Evolutionary conservation across 2,797 vertebrate species (phyloP).

Genomic region (Silurus lanzhouensis): DNA sequence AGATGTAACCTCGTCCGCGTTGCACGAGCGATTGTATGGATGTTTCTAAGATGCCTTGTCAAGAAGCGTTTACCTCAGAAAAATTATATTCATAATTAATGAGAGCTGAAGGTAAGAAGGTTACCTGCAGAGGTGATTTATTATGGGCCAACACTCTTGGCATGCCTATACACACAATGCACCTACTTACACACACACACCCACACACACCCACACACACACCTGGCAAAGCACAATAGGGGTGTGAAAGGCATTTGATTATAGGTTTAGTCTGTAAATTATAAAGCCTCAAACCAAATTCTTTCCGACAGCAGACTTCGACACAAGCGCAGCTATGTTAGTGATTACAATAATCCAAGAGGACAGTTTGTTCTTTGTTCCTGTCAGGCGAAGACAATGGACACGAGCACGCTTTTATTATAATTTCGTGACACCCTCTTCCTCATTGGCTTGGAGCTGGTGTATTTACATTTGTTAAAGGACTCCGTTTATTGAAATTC

Average conservation of each 20-base stretch:
- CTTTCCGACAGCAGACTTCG: constrained; percentile 27
- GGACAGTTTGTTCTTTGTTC: constrained; percentile 3
- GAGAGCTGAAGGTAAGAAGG: constrained; percentile 34
- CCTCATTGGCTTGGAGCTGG: background rate
- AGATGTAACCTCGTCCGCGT: constrained; percentile 9
- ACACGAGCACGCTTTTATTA: background rate
- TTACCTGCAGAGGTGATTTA: constrained; percentile 39
- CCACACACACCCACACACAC: constrained; percentile 18
- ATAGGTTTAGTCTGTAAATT: constrained; percentile 39
- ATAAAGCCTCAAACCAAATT: constrained; percentile 25
- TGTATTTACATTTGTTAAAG: background rate
- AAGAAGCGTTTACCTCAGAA: constrained; percentile 37
- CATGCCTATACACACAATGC: constrained; percentile 7
- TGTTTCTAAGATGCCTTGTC: constrained; percentile 25
- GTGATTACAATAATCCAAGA: constrained; percentile 29
- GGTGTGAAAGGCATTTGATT: constrained; percentile 43
- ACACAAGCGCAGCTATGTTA: constrained; percentile 6
- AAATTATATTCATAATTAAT: constrained; percentile 55
- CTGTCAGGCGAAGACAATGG: background rate
- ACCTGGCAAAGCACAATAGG: constrained; percentile 40
- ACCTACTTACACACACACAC: constrained; percentile 20
- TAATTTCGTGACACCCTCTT: background rate
- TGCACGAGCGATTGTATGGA: constrained; percentile 24
- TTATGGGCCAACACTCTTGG: constrained; percentile 33
- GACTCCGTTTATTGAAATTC: no score